Evolutionary conservation across 2,113 vertebrate species (phyloP), one percentile per base, ranked within the genome.

Genomic region (Oncorhynchus kisutch): DNA sequence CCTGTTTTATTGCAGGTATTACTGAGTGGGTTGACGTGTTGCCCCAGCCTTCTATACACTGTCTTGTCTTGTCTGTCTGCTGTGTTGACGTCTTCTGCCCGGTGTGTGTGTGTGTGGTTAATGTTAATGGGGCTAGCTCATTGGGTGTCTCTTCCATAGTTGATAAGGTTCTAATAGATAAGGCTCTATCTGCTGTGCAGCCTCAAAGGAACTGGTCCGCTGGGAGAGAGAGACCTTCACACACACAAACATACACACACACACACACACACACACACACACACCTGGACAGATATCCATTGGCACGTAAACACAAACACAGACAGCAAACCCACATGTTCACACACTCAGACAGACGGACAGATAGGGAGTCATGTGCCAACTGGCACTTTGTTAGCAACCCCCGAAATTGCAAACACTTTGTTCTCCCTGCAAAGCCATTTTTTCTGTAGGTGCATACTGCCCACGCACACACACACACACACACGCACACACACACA

Each of bases 81-180:
- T 78, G 51, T 83, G 83, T 11, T 11, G 84, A 87, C 72, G 48
- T 67, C 62, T 65, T 22, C 25, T 24, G 24, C 51, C 4, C 51
- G 16, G 16, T 45, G 39, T 45, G 51, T 64, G 60, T 64, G 60
- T 64, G 69, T 48, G 69, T 71, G 73, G 70, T 81, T 75, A 74
- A 78, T 74, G 77, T 81, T 75, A 76, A 80, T 74, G 77, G 66
- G 72, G 20, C 25, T 25, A 74, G 76, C 70, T 72, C 70, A 71
- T 82, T 75, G 82, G 83, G 67, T 83, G 81, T 67, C 76, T 81
- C 79, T 79, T 82, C 77, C 74, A 65, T 68, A 51, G 60, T 68
- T 71, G 82, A 84, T 87, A 85, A 85, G 81, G 39, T 65, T 81
- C 82, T 83, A 84, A 84, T 87, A 87, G 85, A 84, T 85, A 87